These are phyloP conservation scores for Melopsittacus undulatus DNA, from an alignment of 2,797 vertebrate genomes.

Conservation along the genomic window DNA sequence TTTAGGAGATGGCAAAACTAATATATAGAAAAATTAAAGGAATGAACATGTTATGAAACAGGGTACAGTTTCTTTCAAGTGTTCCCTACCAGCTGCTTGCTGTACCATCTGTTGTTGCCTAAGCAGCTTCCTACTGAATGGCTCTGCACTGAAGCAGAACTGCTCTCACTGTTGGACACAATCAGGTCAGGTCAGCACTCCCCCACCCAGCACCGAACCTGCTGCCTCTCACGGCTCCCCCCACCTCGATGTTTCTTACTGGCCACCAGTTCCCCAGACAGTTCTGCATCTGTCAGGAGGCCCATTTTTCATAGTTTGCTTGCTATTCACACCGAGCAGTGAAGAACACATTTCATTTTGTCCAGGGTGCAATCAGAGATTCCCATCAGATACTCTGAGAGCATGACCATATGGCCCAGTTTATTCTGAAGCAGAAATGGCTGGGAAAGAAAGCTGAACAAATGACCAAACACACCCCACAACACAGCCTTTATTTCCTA, in stretches of 20 bases:
- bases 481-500: background rate
- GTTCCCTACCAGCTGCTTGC: slow-evolving; percentile 73
- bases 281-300: slow-evolving; percentile 52
- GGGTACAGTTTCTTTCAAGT: slow-evolving; percentile 56
- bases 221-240: slow-evolving; percentile 61
- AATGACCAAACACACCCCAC: background rate
- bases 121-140: slow-evolving; percentile 74
- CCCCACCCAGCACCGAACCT: slow-evolving; percentile 53
- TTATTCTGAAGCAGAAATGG: background rate
- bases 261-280: slow-evolving; percentile 62
- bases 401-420: background rate
- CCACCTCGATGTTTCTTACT: slow-evolving; percentile 53
- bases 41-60: slow-evolving; percentile 36
- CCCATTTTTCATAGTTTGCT: slow-evolving; percentile 44
- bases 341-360: background rate
- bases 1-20: background rate
- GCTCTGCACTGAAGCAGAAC: slow-evolving; percentile 75
- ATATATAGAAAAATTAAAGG: background rate
- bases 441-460: background rate
- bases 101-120: slow-evolving; percentile 79
- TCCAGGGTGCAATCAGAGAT: background rate
- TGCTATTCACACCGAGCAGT: background rate
- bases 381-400: background rate
- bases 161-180: slow-evolving; percentile 73
- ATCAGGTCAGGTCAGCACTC: slow-evolving; percentile 77